These are phyloP conservation scores for Portunus trituberculatus DNA, from an alignment of 1,140 invertebrate species.

Conservation along the genomic window DNA sequence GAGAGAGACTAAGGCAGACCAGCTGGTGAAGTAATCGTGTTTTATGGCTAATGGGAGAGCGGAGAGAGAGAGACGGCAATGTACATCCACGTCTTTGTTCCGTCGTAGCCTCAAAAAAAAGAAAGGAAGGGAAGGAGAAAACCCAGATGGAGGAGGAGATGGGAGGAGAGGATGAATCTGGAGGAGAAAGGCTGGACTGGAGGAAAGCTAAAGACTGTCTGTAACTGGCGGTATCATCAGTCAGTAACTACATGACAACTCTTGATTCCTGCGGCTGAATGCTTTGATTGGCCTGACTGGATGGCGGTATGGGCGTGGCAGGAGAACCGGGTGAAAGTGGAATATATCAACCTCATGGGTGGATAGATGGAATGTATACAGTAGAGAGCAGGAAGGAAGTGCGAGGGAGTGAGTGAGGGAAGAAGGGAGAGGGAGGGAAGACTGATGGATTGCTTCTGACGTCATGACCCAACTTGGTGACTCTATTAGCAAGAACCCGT, in stretches of 20 bases:
- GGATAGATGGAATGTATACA: neutral
- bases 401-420: neutral
- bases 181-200: neutral
- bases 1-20: neutral
- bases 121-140: neutral
- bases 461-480: neutral
- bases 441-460: neutral
- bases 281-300: neutral
- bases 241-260: neutral
- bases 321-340: neutral
- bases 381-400: too few species aligned
- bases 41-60: neutral
- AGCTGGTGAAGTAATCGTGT: neutral
- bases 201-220: neutral
- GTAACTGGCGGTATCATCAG: neutral
- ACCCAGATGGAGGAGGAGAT: neutral
- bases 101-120: neutral
- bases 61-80: too few species aligned
- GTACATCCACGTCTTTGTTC: neutral
- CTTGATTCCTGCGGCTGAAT: neutral
- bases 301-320: neutral
- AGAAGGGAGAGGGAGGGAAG: neutral
- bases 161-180: neutral
- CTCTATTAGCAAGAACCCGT: neutral
- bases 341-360: neutral